Evolutionary conservation across 2,888 invertebrate genomes (phyloP), one percentile per base, ranked within the genome.

Genomic region (Esperia sulphurella): DNA sequence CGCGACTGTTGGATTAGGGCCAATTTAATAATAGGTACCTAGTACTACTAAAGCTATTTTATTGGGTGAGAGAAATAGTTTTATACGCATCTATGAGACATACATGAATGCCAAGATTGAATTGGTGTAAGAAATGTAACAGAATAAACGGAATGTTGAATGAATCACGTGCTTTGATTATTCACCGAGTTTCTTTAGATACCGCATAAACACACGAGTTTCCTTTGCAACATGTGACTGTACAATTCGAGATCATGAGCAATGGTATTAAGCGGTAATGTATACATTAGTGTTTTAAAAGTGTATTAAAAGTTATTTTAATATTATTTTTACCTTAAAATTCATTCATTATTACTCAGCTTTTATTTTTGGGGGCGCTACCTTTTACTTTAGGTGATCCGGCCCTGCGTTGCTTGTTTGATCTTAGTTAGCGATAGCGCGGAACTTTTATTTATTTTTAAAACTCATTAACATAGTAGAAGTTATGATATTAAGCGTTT

Each of bases 1-100:
- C 85, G 75, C 75, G 66, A 61, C 64, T 48, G 58, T 81, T 88
- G 87, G 87, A 79, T 41, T 52, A 46, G 14, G 43, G 83, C 87
- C 87, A 87, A 75, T 58, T 54, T 29, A 43, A 46, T 46, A 30
- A 48, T 41, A 41, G 12, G 21, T 41, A 35, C 14, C 35, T 44
- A 37, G 14, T 43, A 12, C 43, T 33, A 30, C 13, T 14, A 41
- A 21, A 21, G 21, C 10, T 10, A 43, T 43, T 44, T 44, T 44
- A 33, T 43, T 35, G 33, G 9, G 35, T 21, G 35, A n/a, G 35
- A 35, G 35, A 35, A 14, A 43, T 43, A 14, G 14, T 14, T 35
- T 43, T n/a, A 14, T 31, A 8, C 31, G 8, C 41, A 31, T 13
- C 31, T 9, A 9, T 8, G 42, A 14, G 6, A 10, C 8, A 40